Base-by-base conservation (phyloP, 37 sponge, comb jelly and placozoan genomes). In the Cliona cf. orientalis region DNA sequence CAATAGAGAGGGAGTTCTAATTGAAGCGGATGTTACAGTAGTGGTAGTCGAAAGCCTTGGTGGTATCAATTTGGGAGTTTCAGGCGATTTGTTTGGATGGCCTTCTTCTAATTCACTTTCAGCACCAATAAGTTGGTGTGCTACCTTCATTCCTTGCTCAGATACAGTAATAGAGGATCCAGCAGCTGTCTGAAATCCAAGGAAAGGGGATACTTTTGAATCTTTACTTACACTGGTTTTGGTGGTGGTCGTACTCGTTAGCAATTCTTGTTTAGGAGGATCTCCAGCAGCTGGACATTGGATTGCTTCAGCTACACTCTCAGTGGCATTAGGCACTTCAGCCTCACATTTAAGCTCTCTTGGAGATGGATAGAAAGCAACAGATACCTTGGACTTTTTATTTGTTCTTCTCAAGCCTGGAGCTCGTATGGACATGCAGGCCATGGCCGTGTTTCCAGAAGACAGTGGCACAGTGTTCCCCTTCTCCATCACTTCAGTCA, bases 161-260 rank as follows among this genome's bases (percentile, higher is more conserved):
- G 90, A 84, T 22, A 84, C 22, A 35, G 75, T 22, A 2, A 84
- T 23, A 5, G 4, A 42, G 5, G 34, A 3, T 37, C 90, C 90
- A 45, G 79, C 55, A 22, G 90, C 90, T 5, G 86, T 79, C 31
- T 55, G 26, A 42, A 90, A 90, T 2, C 90, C 86, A 62, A 34
- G 14, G 25, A 68, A 80, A 35, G 39, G 2, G 19, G 39, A n/a
- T n/a, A n/a, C n/a, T n/a, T n/a, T n/a, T n/a, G n/a, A n/a, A n/a
- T n/a, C n/a, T n/a, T n/a, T n/a, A n/a, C n/a, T n/a, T n/a, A n/a
- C n/a, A n/a, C n/a, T n/a, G 36, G 68, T 7, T 28, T 6, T 25
- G 28, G 29, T 7, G 6, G 7, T 7, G 63, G 63, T 25, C 11
- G 63, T 62, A 62, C 63, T 26, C 23, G 63, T 62, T n/a, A n/a